Conservation (phyloP, 2,113 vertebrate species). For the Bufo gargarizans region DNA sequence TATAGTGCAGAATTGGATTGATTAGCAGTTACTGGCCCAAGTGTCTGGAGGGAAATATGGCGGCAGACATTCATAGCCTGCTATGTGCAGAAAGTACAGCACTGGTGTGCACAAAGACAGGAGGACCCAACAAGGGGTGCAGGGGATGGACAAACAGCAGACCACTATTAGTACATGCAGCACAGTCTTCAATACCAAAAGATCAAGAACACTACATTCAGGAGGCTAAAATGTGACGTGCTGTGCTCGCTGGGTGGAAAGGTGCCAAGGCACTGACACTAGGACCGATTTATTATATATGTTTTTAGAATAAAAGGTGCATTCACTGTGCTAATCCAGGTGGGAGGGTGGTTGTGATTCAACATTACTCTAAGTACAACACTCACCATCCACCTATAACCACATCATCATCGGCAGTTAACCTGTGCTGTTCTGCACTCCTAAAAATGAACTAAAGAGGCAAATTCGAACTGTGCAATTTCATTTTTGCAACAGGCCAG, state of each 20-base stretch:
- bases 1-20: background rate
- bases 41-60: background rate
- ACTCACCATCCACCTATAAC: background rate
- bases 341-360: background rate
- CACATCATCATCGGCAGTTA: background rate
- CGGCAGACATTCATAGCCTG: constrained; percentile 12
- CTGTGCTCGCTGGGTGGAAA: background rate
- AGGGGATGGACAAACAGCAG: background rate
- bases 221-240: background rate
- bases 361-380: background rate
- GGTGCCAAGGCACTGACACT: background rate
- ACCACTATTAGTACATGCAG: constrained; percentile 17
- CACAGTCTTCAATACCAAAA: background rate
- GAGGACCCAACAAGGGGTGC: too few relatives aligned
- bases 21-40: background rate
- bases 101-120: background rate
- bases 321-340: background rate
- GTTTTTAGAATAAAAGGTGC: background rate
- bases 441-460: background rate
- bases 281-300: background rate
- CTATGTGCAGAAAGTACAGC: background rate
- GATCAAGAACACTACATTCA: constrained; percentile 16
- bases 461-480: background rate
- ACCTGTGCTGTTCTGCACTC: background rate
- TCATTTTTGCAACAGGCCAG: background rate